Base-by-base conservation (phyloP, 2,797 vertebrate genomes). In the Carapus acus region DNA sequence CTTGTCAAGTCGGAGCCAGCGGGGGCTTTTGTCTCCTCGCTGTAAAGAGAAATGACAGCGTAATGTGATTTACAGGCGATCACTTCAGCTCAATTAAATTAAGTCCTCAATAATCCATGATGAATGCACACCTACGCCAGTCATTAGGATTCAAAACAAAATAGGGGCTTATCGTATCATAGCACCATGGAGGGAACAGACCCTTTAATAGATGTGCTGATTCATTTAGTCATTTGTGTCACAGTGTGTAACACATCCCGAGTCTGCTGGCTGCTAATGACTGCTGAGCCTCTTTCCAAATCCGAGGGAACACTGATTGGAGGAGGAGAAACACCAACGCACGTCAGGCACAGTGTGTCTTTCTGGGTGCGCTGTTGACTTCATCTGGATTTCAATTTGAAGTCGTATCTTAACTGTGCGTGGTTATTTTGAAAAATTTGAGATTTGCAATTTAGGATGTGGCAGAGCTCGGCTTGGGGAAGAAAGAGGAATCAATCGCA, bases 1-100 rank as follows among this genome's bases (percentile, higher is more conserved):
- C 75, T 76, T 76, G 78, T 82, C 73, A 77, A 82, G 73, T 78
- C 77, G 49, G 66, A 78, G 81, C 80, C 75, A 62, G 75, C 76
- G 70, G 76, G 72, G 74, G 79, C 78, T 77, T 82, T 83, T 83
- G 80, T 85, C 85, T 85, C 74, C 57, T 64, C 34, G 66, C 78
- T 76, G 72, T 86, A 85, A 86, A 84, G 82, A 87, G 83, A 76
- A 88, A 87, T 88, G 86, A 89, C 84, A 82, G 84, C 57, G 76
- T 88, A 88, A 88, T 86, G 78, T 87, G 83, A 88, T 88, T 88
- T 88, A 86, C 81, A 84, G 81, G 73, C 80, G 74, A 88, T 88
- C 72, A 74, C 83, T 82, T 81, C 74, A 50, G 78, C 84, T 83
- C 88, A 83, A 86, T 89, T 89, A 85, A 84, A 88, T 89, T 85